These are phyloP conservation scores for Anodontia alba DNA, from an alignment of 2,888 invertebrate species.

Conservation along the genomic window DNA sequence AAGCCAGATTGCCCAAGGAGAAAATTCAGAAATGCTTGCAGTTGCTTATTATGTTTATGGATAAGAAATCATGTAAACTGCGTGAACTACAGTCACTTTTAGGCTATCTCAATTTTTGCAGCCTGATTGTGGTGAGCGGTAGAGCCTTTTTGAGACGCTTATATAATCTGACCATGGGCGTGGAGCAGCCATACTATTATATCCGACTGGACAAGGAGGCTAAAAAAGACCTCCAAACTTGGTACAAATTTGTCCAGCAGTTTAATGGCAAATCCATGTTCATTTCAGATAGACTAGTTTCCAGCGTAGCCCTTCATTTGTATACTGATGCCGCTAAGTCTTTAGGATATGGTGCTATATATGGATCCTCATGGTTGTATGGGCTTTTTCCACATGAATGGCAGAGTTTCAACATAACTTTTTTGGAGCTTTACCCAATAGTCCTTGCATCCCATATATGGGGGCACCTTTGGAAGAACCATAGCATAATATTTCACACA, in stretches of 20 bases:
- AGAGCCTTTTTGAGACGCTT: conserved; percentile 8
- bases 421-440: conserved; percentile 37
- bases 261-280: conserved; percentile 31
- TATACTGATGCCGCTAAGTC: conserved; percentile 37
- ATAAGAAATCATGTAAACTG: neutral
- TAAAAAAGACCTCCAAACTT: conserved; percentile 25
- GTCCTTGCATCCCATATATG: conserved; percentile 19
- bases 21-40: conserved; percentile 9
- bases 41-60: neutral
- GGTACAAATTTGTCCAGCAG: conserved; percentile 17
- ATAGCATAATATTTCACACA: conserved; percentile 34
- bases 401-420: conserved; percentile 29
- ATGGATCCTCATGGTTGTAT: conserved; percentile 27
- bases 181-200: conserved; percentile 6
- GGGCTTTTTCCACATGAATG: conserved; percentile 26
- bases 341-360: conserved; percentile 26
- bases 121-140: neutral
- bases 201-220: neutral
- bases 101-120: neutral
- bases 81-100: neutral
- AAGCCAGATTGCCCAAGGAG: neutral
- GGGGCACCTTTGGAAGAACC: conserved; percentile 28
- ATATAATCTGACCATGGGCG: conserved; percentile 29
- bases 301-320: conserved; percentile 7
- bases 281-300: conserved; percentile 16